A percentile compares a stretch with the other conserved stretches of the same genome.
Conservation (phyloP, 2,888 invertebrate genomes). For the Torymus texanus region DNA sequence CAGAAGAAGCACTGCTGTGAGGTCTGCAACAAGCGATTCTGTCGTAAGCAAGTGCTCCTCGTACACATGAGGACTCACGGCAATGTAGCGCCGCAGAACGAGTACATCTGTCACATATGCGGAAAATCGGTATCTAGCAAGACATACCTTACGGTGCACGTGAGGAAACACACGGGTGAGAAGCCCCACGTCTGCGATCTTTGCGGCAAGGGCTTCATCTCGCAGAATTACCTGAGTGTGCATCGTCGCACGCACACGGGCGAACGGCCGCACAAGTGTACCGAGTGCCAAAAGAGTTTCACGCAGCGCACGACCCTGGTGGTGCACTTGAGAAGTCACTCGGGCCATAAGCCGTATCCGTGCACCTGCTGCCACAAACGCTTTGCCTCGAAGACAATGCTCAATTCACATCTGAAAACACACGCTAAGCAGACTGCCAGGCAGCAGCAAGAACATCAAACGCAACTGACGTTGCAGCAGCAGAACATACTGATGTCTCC, state of each 20-base stretch:
- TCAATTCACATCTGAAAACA: conserved; percentile 73
- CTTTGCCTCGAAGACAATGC: conserved; percentile 73
- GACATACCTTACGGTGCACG: conserved; percentile 80
- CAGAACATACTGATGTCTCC: conserved; percentile 36
- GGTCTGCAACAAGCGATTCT: conserved; percentile 73
- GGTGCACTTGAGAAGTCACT: conserved; percentile 72
- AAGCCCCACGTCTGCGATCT: conserved; percentile 79
- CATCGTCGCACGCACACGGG: conserved; percentile 73
- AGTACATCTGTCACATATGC: conserved; percentile 80
- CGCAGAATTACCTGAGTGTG: conserved; percentile 73
- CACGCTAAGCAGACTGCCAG: conserved; percentile 72
- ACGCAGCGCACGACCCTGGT: conserved; percentile 73
- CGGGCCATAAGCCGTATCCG: conserved; percentile 72
- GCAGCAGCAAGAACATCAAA: conserved; percentile 59
- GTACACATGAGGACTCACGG: conserved; percentile 74
- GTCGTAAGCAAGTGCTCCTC: conserved; percentile 71
- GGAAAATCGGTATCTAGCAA: conserved; percentile 79
- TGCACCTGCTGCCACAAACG: conserved; percentile 72
- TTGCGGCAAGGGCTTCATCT: conserved; percentile 72
- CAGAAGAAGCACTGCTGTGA: conserved; percentile 73
- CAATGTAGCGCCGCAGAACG: conserved; percentile 65
- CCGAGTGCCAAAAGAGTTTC: conserved; percentile 72
- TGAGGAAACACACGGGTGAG: conserved; percentile 80
- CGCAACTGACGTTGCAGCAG: conserved; percentile 47
- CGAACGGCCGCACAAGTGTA: conserved; percentile 72